Percentiles rank a stretch among this genome's conserved stretches.
Conservation (phyloP, 2,888 invertebrate genomes). For the Apodemia hepburni region DNA sequence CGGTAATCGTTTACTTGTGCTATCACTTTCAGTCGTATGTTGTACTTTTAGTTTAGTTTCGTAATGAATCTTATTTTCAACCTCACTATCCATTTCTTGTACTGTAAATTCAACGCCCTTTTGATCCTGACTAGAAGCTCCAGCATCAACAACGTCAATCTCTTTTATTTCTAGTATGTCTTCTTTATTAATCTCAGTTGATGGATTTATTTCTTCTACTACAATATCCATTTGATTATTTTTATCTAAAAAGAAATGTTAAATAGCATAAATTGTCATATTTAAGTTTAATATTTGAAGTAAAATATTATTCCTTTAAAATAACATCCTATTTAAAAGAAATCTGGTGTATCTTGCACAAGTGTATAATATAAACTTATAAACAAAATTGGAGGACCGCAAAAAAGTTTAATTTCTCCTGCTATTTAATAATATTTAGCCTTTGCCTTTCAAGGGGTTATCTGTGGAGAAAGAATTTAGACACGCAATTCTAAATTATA, state of each 20-base stretch:
- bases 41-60: background rate
- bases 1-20: no score
- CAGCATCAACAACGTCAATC: conserved; percentile 34
- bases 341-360: no score
- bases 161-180: conserved; percentile 11
- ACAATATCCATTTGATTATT: background rate
- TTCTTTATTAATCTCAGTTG: background rate
- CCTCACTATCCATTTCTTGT: background rate
- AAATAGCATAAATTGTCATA: background rate
- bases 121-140: background rate
- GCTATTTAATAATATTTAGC: no score
- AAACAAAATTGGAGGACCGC: no score
- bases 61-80: background rate
- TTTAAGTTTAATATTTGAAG: no score
- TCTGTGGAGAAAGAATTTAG: no score
- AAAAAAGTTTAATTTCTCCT: no score
- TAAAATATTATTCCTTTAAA: no score
- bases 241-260: background rate
- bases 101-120: background rate
- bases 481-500: no score
- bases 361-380: no score
- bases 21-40: conserved; percentile 11
- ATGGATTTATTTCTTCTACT: background rate
- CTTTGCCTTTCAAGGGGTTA: no score
- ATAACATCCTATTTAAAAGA: no score